phyloP scores from a whole-genome alignment of 2,888 invertebrate genomes.

The Schizaphis graminum region DNA sequence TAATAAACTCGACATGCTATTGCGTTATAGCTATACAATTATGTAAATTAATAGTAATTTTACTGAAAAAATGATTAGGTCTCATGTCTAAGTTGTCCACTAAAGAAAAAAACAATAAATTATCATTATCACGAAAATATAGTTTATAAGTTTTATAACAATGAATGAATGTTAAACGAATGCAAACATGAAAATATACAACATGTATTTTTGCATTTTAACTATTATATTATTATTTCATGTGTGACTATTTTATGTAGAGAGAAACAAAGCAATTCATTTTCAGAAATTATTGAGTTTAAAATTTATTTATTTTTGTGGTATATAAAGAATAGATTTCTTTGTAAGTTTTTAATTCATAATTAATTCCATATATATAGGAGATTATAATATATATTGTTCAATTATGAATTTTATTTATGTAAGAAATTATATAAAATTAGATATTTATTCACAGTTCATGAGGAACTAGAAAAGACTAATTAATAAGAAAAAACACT shows the following conservation, averaged over 20 bases:
- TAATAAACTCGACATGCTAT: constrained; percentile 44
- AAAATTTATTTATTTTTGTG: background rate
- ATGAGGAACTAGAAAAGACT: background rate
- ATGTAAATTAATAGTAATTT: constrained; percentile 51
- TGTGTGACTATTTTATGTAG: background rate
- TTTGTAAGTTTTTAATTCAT: background rate
- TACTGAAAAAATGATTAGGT: constrained; percentile 52
- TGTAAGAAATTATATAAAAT: background rate
- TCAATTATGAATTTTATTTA: background rate
- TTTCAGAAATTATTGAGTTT: background rate
- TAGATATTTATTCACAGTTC: background rate
- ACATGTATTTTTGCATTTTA: background rate
- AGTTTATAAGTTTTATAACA: constrained; percentile 29
- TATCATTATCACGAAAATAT: constrained; percentile 50
- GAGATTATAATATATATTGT: background rate
- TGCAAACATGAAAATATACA: constrained; percentile 34
- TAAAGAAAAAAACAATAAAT: constrained; percentile 51
- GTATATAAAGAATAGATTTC: background rate
- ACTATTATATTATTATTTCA: background rate
- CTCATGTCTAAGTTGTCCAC: constrained; percentile 51
- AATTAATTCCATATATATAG: background rate
- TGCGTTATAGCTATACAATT: constrained; percentile 30
- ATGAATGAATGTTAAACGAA: constrained; percentile 26
- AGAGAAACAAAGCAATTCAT: background rate
- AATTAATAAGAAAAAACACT: background rate